Conservation (phyloP, 2,113 vertebrate genomes). For the Erpornis zantholeuca region DNA sequence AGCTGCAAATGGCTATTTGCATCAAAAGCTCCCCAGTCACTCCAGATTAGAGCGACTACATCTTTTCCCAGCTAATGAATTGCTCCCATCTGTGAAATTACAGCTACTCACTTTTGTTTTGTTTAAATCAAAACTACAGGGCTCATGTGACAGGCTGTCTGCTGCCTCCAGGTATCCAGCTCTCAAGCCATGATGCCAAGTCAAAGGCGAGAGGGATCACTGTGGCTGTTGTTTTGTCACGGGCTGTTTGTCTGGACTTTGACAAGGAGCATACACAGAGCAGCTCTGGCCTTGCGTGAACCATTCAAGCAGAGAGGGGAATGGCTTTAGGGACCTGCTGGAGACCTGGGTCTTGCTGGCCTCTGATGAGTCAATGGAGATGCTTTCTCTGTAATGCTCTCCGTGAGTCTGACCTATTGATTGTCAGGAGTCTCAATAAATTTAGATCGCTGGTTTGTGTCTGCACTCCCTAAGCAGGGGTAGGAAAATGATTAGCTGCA, state of each 20-base stretch:
- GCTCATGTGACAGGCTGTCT: neutral
- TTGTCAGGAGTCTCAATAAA: conserved; percentile 60
- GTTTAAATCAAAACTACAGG: conserved; percentile 54
- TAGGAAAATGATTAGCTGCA: conserved; percentile 54
- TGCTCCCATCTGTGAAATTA: conserved; percentile 58
- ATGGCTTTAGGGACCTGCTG: neutral
- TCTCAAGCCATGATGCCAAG: neutral
- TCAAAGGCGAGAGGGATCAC: fast-evolving
- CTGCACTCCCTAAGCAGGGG: neutral
- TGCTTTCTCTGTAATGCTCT: conserved; percentile 19
- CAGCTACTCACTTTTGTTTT: conserved; percentile 39
- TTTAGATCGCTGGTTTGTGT: conserved; percentile 44
- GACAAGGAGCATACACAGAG: neutral
- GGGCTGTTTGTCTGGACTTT: conserved; percentile 10
- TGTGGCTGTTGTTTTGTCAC: neutral
- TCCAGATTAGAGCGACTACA: neutral
- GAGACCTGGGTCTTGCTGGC: neutral
- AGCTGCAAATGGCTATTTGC: conserved; percentile 55
- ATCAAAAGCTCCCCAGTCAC: conserved; percentile 44
- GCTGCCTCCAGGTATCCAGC: conserved; percentile 20
- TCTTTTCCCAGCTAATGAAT: conserved; percentile 56
- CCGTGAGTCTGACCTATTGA: conserved; percentile 61
- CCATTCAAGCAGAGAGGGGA: neutral
- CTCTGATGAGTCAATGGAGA: neutral
- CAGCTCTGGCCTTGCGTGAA: neutral